Base-by-base conservation (phyloP, 23 tunicate genomes). In the Trididemnum clinides region DNA sequence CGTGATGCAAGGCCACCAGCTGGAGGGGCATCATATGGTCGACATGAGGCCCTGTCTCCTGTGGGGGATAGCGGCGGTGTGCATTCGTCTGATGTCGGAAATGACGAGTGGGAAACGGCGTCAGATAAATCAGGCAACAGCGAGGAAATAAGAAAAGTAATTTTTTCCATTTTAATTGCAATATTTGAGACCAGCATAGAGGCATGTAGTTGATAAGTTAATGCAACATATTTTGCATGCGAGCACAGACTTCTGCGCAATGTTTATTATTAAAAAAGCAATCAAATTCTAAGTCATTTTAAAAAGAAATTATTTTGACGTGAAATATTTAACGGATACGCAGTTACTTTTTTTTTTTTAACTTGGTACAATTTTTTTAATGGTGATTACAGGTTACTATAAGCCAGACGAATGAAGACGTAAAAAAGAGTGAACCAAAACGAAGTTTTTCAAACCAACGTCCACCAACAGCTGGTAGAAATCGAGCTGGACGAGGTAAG, bases 71-170 rank as follows among this genome's bases (percentile, higher is more conserved):
- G 75, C 12, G 82, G 54, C 27, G 51, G 1, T 22, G 35, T 37
- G 12, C 82, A 72, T 54, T 84, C 88, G 21, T 84, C 88, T 5
- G 93, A 89, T 39, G 64, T 81, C 22, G 76, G 83, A n/a, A 74
- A 78, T 32, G 97, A 87, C 27, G 97, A 92, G 39, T 92, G 97
- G 97, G 97, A 92, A 72, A 92, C 92, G 26, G 92, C 92, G 6
- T 92, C 97, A 0, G 97, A 92, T 25, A 71, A 72, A 10, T 92
- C 97, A 0, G 97, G 88, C 30, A 71, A 72, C 80, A 87, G 88
- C 73, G 20, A 69, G 2, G 91, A 87, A 33, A 5, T 7, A 0
- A 77, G 78, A 77, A 86, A 86, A 64, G 87, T 83, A 34, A 78
- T 57, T 23, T 28, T 12, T n/a, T n/a, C n/a, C n/a, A n/a, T n/a